Base-by-base conservation (phyloP, 1,140 invertebrate genomes). In the Papilio polyxenes region DNA sequence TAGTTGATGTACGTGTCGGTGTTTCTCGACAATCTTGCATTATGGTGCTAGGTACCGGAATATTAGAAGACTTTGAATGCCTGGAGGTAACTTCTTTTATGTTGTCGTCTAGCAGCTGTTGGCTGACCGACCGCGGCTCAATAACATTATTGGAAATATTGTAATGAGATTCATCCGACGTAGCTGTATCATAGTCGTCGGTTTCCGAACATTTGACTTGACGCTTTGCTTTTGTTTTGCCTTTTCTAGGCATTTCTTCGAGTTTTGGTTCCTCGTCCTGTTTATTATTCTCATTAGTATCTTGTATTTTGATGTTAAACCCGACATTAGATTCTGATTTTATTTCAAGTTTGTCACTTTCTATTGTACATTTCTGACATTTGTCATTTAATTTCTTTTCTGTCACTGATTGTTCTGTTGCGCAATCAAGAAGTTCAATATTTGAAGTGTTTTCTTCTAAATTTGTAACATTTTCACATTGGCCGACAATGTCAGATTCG, bases 241-340 rank as follows among this genome's bases (percentile, higher is more conserved):
- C n/a, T 59, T 59, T 59, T 20, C 56, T 59, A 1, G 56, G 56
- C 17, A 74, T 79, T 83, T 75, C 75, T 69, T 85, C 74, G 4
- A 72, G 82, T 51, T 72, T 15, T 37, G 13, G 4, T 72, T 72
- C 15, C 90, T 88, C 48, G 90, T 65, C 11, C 62, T 65, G 62
- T 23, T 65, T 65, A 31, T 31, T 37, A 65, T 23, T 65, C 62
- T 31, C 62, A 37, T 37, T 72, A 72, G 31, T 72, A 15, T 37
- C 65, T 37, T 72, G 65, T 72, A 37, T 40, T 72, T 37, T 3
- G 23, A 72, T 15, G 65, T 72, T 37, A 31, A 72, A 15, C 13
- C 31, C 65, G 23, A 72, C 31, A 72, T 72, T 72, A 72, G 11
- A 37, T 72, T 37, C 65, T 17, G 40, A 37, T 72, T 72, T 20